Evolutionary conservation across 2,888 invertebrate species (phyloP), one percentile per base, ranked within the genome.

Genomic region (Atrina japonica): DNA sequence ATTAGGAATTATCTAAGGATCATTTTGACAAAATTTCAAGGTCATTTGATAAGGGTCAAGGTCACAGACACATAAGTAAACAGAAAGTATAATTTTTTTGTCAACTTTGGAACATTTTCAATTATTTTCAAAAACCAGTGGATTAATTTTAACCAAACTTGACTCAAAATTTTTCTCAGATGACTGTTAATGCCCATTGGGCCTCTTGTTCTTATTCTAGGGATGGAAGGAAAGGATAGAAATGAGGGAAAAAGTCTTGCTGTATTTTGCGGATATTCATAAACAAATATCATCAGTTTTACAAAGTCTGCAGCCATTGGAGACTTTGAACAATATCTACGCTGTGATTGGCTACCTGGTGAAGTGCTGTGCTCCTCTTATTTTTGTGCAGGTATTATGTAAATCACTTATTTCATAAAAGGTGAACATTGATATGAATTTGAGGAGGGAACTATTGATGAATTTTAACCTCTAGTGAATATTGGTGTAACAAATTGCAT

Each of bases 311-410:
- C 66, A 69, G 7, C 81, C 84, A 16, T 47, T 60, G 7, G 84
- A 85, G 9, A 64, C 73, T 11, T 47, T 85, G 21, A 71, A 69
- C 7, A 77, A 75, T 35, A 68, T 83, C 45, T 88, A 84, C 70
- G 73, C 63, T 40, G 73, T 83, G 23, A 66, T 80, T 0, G 88
- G 88, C 0, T 76, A 79, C 21, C 69, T 88, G 21, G 73, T 86
- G 47, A 86, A 86, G 55, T 76, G 83, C 72, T 88, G 88, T 75
- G 79, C 84, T 23, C 80, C 79, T 9, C 60, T 87, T 14, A 67
- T 87, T 29, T 88, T 85, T 77, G 70, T 86, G 6, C 80, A 84
- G 83, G 86, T 88, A 71, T 21, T 18, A 16, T 21, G 16, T 43
- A 25, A 16, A 27, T 2, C 0, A 40, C 2, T n/a, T n/a, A n/a